Evolutionary conservation across 1,140 invertebrate species (phyloP).

Genomic region (Camponotus pennsylvanicus): DNA sequence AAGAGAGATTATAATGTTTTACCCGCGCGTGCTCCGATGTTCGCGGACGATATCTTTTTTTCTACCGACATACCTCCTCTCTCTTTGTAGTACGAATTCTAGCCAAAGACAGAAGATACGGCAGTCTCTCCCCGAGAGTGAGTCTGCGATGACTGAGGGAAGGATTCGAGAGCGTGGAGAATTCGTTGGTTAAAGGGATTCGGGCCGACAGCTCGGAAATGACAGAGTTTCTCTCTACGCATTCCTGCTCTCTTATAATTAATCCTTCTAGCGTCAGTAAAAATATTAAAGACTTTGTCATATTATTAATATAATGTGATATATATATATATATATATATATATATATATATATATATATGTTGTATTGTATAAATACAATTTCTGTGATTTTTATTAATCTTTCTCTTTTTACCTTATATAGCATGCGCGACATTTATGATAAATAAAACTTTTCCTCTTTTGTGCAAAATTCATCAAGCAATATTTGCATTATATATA

Average conservation of each 20-base stretch:
- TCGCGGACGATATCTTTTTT: conserved; percentile 48
- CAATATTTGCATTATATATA: not conserved
- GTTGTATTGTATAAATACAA: not conserved
- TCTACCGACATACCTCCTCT: conserved; percentile 6
- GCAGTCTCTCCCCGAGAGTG: not conserved
- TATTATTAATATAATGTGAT: no score
- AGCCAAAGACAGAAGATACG: conserved; percentile 29
- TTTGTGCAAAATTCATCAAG: not conserved
- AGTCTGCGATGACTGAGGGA: conserved; percentile 21
- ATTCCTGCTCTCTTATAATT: conserved; percentile 10
- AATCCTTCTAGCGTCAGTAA: not conserved
- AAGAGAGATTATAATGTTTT: conserved; percentile 82
- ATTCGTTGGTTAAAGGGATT: conserved; percentile 48
- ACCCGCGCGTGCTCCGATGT: conserved; percentile 75
- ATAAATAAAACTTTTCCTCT: not conserved
- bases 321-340: not conserved
- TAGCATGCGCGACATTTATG: not conserved
- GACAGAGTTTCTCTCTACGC: conserved; percentile 29
- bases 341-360: not conserved
- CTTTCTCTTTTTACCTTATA: no score
- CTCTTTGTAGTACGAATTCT: conserved; percentile 32
- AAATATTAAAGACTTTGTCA: conserved; percentile 10
- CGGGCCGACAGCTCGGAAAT: conserved; percentile 26
- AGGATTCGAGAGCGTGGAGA: conserved; percentile 58
- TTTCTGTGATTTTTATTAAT: not conserved